phyloP scores from a whole-genome alignment of 2,888 invertebrate genomes.

The Chelonus formosanus region DNA sequence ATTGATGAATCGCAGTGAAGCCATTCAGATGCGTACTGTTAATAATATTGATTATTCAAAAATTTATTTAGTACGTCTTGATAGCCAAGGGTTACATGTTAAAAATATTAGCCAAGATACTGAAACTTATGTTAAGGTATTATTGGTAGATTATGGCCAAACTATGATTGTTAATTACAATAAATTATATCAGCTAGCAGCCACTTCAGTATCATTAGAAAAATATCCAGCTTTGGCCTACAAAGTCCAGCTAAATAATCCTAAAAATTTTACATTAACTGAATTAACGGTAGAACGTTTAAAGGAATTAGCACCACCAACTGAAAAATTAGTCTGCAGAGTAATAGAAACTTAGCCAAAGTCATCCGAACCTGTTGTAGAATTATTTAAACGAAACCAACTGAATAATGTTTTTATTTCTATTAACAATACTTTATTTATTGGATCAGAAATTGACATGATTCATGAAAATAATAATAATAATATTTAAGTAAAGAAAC shows the following conservation, averaged over 20 bases:
- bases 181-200: constrained; percentile 65
- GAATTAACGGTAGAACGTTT: constrained; percentile 60
- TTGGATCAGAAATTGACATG: constrained; percentile 70
- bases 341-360: constrained; percentile 42
- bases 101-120: constrained; percentile 63
- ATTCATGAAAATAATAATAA: constrained; percentile 54
- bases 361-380: constrained; percentile 66
- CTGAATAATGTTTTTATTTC: constrained; percentile 73
- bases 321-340: constrained; percentile 70
- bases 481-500: constrained; percentile 48
- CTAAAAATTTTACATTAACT: constrained; percentile 45
- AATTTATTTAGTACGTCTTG: constrained; percentile 67
- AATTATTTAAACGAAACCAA: constrained; percentile 75
- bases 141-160: constrained; percentile 69
- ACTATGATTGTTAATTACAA: constrained; percentile 61
- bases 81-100: constrained; percentile 66
- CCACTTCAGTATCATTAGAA: constrained; percentile 59
- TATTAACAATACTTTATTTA: constrained; percentile 75
- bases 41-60: constrained; percentile 50
- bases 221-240: constrained; percentile 68
- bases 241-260: constrained; percentile 68
- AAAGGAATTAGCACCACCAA: constrained; percentile 67
- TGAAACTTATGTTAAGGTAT: constrained; percentile 65
- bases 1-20: constrained; percentile 34
- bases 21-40: neutral